phyloP scores from a whole-genome alignment of 2,797 vertebrate species.

The Pitangus sulphuratus region DNA sequence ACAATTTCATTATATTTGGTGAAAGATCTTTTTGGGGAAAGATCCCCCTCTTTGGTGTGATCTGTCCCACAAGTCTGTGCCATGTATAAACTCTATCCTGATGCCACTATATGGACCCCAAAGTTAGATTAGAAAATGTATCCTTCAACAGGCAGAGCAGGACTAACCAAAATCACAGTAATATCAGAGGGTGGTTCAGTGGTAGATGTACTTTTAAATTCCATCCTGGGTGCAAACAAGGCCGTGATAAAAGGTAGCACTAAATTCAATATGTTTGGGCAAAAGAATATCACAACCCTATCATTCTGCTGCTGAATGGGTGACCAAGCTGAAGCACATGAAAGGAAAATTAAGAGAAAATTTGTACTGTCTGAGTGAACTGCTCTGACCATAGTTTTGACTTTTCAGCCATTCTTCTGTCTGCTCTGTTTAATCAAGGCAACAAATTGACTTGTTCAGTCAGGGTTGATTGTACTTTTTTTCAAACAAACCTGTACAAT shows the following conservation, averaged over 20 bases:
- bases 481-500: not conserved
- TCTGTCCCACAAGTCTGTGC: not conserved
- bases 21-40: not conserved
- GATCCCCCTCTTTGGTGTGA: not conserved
- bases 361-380: not conserved
- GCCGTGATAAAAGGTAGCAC: not conserved
- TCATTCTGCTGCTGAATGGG: not conserved
- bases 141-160: not conserved
- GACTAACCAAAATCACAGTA: not conserved
- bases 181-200: not conserved
- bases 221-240: not conserved
- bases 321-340: not conserved
- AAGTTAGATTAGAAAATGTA: not conserved
- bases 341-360: not conserved
- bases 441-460: not conserved
- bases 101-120: rapidly evolving
- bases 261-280: not conserved
- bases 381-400: not conserved
- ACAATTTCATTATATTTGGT: not conserved
- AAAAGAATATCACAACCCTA: not conserved
- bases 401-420: not conserved
- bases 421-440: not conserved
- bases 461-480: not conserved
- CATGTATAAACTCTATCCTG: rapidly evolving
- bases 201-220: not conserved